phyloP scores from a whole-genome alignment of 2,888 invertebrate species.

The Ametastegia equiseti region DNA sequence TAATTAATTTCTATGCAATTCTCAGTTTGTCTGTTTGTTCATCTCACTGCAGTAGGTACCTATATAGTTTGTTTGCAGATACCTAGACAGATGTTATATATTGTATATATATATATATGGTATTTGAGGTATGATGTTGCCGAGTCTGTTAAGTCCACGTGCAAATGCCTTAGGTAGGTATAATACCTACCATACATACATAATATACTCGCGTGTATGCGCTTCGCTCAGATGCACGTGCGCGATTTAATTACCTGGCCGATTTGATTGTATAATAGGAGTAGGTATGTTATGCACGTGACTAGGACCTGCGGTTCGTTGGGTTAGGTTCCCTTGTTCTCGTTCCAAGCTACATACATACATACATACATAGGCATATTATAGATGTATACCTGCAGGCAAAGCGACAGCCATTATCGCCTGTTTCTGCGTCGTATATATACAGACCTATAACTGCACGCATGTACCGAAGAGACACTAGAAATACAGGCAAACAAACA shows the following conservation, averaged over 20 bases:
- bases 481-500: too few relatives aligned
- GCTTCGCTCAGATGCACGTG: slow-evolving; percentile 14
- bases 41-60: too few relatives aligned
- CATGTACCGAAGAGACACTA: too few relatives aligned
- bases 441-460: too few relatives aligned
- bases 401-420: too few relatives aligned
- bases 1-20: too few relatives aligned
- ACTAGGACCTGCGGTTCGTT: background rate
- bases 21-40: too few relatives aligned
- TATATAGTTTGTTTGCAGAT: background rate
- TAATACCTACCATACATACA: too few relatives aligned
- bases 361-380: background rate
- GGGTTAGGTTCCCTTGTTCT: background rate
- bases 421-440: too few relatives aligned
- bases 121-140: slow-evolving; percentile 12
- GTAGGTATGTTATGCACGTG: background rate
- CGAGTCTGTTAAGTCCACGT: background rate
- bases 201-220: too few relatives aligned
- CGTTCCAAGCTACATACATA: background rate
- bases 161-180: too few relatives aligned
- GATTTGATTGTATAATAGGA: slow-evolving; percentile 12
- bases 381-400: too few relatives aligned
- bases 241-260: slow-evolving; percentile 29
- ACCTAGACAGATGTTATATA: background rate
- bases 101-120: background rate